Evolutionary conservation across 1,140 invertebrate species (phyloP), one percentile per base, ranked within the genome.

Genomic region (Drosophila erecta): DNA sequence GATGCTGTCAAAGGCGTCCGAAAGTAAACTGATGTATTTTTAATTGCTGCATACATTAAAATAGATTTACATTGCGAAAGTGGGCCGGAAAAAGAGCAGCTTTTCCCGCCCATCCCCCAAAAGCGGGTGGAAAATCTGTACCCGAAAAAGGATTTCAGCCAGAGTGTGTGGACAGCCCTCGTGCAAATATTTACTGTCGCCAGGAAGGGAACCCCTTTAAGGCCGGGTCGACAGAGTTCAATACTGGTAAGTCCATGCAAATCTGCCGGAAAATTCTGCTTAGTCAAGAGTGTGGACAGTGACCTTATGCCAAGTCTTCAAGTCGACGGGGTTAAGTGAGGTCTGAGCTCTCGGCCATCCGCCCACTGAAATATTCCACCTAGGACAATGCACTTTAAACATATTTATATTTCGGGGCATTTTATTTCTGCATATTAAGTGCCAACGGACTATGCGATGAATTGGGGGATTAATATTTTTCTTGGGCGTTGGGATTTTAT

Each of bases 1-100:
- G 49, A 38, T 24, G 22, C 69, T 58, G 57, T 46, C 76, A 67
- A 58, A 64, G 56, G 57, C 35, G n/a, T 43, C 54, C 33, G 24
- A 65, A 72, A 67, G 47, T 61, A 60, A 74, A 75, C 49, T 84
- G 60, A 89, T 89, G 84, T 80, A 74, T 89, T 89, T 87, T 87
- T 87, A 89, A 89, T 89, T 87, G 84, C 76, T 89, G 84, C 79
- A 89, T 87, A 89, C 44, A 87, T 87, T 87, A 87, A 78, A 79
- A 83, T 87, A 89, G 76, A 87, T 87, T 89, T 87, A 76, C 64
- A 76, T 83, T 69, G 76, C 69, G 75, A 78, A 44, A 60, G 71
- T n/a, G 11, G 30, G 40, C 38, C 41, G 51, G 8, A 30, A 67
- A 54, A 66, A 73, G 41, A 56, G 65, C 35, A 49, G 12, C 22